Base-by-base conservation (phyloP, 2,797 vertebrate species). In the Setipinna tenuifilis region DNA sequence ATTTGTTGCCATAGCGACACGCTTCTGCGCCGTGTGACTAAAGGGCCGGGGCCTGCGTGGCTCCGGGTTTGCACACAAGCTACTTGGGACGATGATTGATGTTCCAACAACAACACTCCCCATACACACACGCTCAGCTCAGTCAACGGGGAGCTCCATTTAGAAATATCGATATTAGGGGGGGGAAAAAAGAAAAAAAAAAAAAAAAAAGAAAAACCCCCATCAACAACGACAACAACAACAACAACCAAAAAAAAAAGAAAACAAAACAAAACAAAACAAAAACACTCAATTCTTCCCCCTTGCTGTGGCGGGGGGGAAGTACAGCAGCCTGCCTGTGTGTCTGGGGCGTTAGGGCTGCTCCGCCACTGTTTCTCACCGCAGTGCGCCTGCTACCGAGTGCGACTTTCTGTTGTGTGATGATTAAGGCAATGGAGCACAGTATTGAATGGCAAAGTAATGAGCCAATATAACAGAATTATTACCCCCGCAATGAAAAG, bases 1-100 rank as follows among this genome's bases (percentile, higher is more conserved):
- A n/a, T 84, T 81, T 82, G 85, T 90, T 90, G 86, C 87, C 78
- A 88, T 87, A 83, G 81, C 80, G 44, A 89, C 82, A 25, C 2
- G 50, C 50, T 46, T 81, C 65, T 85, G 83, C 41, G 78, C 25
- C 31, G 81, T 28, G 75, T 7, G 62, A 14, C 62, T 68, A 68
- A 71, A 19, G 35, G 28, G 85, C 82, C 35, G 0, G 78, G 83
- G 84, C 59, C 48, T 88, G 71, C 59, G 85, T 80, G 83, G 75
- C 48, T 85, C 68, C 75, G 75, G 81, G 50, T n/a, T n/a, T n/a
- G n/a, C n/a, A 71, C 61, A 80, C 83, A 65, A 88, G 78, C 83
- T 83, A 71, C 75, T 87, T 85, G 82, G 83, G 44, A 78, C 62
- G 82, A 84, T 85, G 82, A 87, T 62, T 86, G 87, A 82, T 87